These are phyloP conservation scores for Tenthredo scrophulariae DNA, from an alignment of 2,888 invertebrate genomes.

Conservation along the genomic window DNA sequence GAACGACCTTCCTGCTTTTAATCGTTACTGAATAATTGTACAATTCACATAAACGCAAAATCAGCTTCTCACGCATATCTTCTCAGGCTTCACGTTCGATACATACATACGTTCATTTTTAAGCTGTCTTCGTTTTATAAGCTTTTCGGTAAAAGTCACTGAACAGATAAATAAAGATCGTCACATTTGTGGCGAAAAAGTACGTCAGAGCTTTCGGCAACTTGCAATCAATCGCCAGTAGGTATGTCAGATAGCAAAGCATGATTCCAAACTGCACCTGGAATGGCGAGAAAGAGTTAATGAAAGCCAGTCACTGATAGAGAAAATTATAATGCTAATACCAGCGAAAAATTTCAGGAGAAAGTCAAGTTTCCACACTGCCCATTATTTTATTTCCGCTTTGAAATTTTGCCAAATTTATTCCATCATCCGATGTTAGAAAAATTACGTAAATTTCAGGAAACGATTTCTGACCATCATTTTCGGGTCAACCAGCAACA, in stretches of 20 bases:
- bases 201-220: constrained; percentile 81
- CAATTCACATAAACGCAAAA: not conserved
- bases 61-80: not conserved
- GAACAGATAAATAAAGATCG: constrained; percentile 82
- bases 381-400: too few species aligned
- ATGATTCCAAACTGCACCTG: constrained; percentile 86
- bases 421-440: too few species aligned
- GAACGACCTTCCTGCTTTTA: not conserved
- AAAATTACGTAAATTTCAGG: too few species aligned
- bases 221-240: constrained; percentile 80
- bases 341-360: not conserved
- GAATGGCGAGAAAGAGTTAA: constrained; percentile 61
- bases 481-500: too few species aligned
- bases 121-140: constrained; percentile 77
- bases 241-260: constrained; percentile 82
- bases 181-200: constrained; percentile 81
- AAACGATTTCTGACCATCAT: too few species aligned
- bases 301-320: not conserved
- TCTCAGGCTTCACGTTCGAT: not conserved
- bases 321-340: not conserved
- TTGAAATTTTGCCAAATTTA: too few species aligned
- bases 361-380: not conserved
- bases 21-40: not conserved
- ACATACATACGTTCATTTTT: constrained; percentile 43
- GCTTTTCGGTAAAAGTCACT: constrained; percentile 82